These are phyloP conservation scores for Pollimyrus isidori DNA, from an alignment of 2,113 vertebrate species.

Conservation along the genomic window DNA sequence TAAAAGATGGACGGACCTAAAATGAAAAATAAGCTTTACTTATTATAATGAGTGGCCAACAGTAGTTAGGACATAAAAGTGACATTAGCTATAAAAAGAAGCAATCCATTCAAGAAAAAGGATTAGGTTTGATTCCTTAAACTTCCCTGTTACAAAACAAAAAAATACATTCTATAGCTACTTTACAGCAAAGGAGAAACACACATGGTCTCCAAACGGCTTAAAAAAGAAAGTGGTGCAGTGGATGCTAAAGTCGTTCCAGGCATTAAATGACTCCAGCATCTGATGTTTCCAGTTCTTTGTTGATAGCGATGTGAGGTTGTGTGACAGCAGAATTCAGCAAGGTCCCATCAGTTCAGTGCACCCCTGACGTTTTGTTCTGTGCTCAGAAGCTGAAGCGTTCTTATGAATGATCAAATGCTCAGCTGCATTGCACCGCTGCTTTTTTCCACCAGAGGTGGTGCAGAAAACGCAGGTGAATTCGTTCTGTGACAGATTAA, in stretches of 20 bases:
- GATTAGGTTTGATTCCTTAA: not conserved
- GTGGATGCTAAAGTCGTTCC: not conserved
- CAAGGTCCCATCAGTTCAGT: not conserved
- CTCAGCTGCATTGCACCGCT: not conserved
- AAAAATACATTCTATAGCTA: not conserved
- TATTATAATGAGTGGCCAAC: not conserved
- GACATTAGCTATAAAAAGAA: not conserved
- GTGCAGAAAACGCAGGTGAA: not conserved
- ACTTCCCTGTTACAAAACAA: not conserved
- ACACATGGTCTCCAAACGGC: not conserved
- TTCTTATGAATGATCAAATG: not conserved
- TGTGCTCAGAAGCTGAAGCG: not conserved
- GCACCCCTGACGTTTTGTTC: not conserved
- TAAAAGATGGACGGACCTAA: not conserved
- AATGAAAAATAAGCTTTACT: not conserved
- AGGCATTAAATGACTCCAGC: not conserved
- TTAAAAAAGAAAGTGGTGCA: not conserved
- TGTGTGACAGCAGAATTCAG: not conserved
- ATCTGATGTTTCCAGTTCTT: not conserved
- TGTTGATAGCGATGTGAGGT: not conserved
- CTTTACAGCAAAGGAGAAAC: not conserved
- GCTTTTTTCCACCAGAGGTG: not conserved
- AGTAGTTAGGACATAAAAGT: not conserved
- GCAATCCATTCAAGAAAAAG: not conserved
- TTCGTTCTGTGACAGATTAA: not conserved